A percentile compares a stretch with the other conserved stretches of the same genome.
These are phyloP conservation scores for Poicephalus meyeri DNA, from an alignment of 2,113 vertebrate genomes.

Conservation along the genomic window DNA sequence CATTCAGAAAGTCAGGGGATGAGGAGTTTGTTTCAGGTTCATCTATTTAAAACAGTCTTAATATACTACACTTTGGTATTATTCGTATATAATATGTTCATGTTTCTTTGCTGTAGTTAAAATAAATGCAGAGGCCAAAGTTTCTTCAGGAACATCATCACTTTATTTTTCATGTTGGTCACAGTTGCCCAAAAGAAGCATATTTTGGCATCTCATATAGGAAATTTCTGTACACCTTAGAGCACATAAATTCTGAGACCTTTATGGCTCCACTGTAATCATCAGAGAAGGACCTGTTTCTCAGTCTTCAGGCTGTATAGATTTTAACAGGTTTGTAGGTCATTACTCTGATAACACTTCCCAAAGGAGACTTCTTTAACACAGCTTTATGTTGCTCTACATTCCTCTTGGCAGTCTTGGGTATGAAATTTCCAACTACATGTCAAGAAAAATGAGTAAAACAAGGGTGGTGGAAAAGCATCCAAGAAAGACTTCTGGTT, in stretches of 20 bases:
- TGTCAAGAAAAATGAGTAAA: conserved; percentile 27
- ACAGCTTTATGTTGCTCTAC: not conserved
- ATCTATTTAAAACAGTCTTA: not conserved
- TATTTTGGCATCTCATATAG: not conserved
- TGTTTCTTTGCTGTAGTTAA: not conserved
- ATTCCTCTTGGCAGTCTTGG: not conserved
- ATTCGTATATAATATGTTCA: not conserved
- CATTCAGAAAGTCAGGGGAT: not conserved
- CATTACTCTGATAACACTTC: not conserved
- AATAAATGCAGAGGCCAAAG: not conserved
- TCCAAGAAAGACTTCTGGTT: not conserved
- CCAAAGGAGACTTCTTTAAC: not conserved
- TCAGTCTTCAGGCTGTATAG: not conserved
- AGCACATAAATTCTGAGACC: not conserved
- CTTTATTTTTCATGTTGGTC: not conserved
- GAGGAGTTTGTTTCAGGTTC: not conserved
- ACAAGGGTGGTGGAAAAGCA: conserved; percentile 9
- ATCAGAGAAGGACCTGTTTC: not conserved
- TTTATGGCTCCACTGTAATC: not conserved
- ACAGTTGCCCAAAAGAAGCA: not conserved
- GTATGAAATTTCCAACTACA: not conserved
- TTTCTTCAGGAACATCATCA: not conserved
- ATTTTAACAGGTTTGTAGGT: not conserved
- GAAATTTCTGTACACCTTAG: not conserved
- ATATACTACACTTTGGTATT: not conserved